Percentiles rank a stretch among this genome's conserved stretches.
Conservation (phyloP, 2,113 vertebrate genomes). For the Mungos mungo region DNA sequence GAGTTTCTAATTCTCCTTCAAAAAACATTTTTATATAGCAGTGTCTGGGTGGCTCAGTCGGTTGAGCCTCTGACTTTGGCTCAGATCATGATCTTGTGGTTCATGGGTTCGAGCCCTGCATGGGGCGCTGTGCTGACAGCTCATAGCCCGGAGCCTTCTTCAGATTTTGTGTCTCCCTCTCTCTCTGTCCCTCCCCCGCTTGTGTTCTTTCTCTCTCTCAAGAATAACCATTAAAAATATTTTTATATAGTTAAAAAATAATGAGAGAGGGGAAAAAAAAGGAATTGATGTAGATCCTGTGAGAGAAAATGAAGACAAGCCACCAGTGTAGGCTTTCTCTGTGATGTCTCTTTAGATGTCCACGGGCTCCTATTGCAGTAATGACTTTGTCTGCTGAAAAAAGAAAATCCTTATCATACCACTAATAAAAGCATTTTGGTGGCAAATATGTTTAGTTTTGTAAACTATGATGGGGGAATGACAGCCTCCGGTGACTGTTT, state of each 20-base stretch:
- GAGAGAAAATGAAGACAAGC: not conserved
- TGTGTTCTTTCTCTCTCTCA: too few relatives aligned
- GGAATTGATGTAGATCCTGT: not conserved
- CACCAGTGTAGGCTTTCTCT: fast-evolving
- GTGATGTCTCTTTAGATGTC: not conserved
- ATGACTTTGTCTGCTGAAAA: not conserved
- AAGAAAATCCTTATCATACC: slow-evolving; percentile 7
- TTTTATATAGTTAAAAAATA: slow-evolving; percentile 33
- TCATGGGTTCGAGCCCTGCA: too few relatives aligned
- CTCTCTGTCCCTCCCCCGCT: too few relatives aligned
- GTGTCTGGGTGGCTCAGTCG: too few relatives aligned
- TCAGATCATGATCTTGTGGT: too few relatives aligned
- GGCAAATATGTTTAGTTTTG: slow-evolving; percentile 32
- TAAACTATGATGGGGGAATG: not conserved
- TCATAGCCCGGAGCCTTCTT: too few relatives aligned
- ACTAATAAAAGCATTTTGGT: slow-evolving; percentile 24
- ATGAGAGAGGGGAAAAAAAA: not conserved
- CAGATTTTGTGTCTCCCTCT: too few relatives aligned
- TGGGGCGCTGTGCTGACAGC: too few relatives aligned
- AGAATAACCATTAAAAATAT: not conserved
- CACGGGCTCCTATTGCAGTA: not conserved
- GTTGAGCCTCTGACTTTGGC: too few relatives aligned
- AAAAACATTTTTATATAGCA: slow-evolving; percentile 8
- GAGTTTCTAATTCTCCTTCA: slow-evolving; percentile 33
- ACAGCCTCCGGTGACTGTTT: not conserved